phyloP scores from a whole-genome alignment of 2,888 invertebrate genomes.

The Amaurobius ferox region DNA sequence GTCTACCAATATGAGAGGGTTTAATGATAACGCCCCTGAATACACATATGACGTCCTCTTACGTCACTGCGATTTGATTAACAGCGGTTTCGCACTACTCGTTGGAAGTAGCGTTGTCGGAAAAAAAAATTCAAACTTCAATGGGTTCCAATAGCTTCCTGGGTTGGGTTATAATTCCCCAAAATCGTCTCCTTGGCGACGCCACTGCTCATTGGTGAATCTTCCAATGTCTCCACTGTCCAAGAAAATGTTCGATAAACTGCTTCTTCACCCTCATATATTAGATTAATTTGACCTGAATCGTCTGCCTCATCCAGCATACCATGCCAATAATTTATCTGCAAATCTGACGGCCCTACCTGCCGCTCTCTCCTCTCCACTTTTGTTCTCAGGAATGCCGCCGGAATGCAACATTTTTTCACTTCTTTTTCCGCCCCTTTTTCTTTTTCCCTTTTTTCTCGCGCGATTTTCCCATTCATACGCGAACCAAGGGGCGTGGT shows the following conservation, averaged over 20 bases:
- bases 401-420: constrained; percentile 1
- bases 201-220: no score
- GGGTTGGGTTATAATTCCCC: no score
- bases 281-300: constrained; percentile 14
- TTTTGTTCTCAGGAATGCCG: constrained; percentile 9
- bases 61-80: no score
- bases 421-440: constrained; percentile 1
- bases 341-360: constrained; percentile 18
- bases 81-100: no score
- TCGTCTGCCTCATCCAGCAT: not conserved
- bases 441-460: constrained; percentile 16
- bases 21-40: no score
- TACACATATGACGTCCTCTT: no score
- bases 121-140: no score
- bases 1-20: no score
- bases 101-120: no score
- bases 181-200: no score
- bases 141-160: no score
- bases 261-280: not conserved
- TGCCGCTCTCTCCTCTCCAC: constrained; percentile 11
- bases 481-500: constrained; percentile 3
- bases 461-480: constrained; percentile 3
- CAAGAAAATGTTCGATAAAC: not conserved
- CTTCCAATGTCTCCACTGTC: no score
- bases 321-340: constrained; percentile 16